Percentiles rank a stretch among this genome's conserved stretches.
Conservation (phyloP, 2,888 invertebrate species). For the Aphidius colemani region DNA sequence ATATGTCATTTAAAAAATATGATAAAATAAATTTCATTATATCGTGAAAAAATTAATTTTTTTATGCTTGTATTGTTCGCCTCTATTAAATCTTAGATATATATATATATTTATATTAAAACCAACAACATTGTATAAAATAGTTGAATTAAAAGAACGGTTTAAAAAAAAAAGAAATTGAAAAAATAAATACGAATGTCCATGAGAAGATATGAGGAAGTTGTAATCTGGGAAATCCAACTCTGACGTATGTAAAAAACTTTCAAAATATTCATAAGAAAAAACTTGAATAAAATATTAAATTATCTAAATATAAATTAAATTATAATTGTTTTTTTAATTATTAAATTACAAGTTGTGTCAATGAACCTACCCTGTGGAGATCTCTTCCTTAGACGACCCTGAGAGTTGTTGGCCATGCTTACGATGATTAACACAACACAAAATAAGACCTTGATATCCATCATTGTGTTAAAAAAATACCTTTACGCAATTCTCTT, state of each 20-base stretch:
- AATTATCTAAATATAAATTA: slow-evolving; percentile 2
- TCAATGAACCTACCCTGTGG: background rate
- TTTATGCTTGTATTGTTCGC: too few relatives aligned
- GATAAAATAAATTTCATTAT: too few relatives aligned
- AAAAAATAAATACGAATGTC: too few relatives aligned
- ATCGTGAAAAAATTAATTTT: too few relatives aligned
- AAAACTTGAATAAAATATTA: background rate
- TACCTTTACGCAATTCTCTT: background rate
- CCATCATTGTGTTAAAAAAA: slow-evolving; percentile 31
- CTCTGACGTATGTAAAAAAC: background rate
- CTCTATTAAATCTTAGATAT: too few relatives aligned
- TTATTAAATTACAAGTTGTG: slow-evolving; percentile 4
- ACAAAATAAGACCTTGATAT: slow-evolving; percentile 36
- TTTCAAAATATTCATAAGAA: background rate
- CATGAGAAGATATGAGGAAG: too few relatives aligned
- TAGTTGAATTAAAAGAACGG: too few relatives aligned
- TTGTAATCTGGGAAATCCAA: too few relatives aligned
- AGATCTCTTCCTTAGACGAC: background rate
- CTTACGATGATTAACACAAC: slow-evolving; percentile 31
- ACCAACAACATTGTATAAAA: too few relatives aligned
- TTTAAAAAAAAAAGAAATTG: too few relatives aligned
- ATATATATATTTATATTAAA: too few relatives aligned
- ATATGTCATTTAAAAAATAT: background rate
- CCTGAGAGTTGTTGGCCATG: slow-evolving; percentile 3
- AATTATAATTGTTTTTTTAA: slow-evolving; percentile 2